Base-by-base conservation (phyloP, 2,113 vertebrate species). In the Poecile atricapillus region DNA sequence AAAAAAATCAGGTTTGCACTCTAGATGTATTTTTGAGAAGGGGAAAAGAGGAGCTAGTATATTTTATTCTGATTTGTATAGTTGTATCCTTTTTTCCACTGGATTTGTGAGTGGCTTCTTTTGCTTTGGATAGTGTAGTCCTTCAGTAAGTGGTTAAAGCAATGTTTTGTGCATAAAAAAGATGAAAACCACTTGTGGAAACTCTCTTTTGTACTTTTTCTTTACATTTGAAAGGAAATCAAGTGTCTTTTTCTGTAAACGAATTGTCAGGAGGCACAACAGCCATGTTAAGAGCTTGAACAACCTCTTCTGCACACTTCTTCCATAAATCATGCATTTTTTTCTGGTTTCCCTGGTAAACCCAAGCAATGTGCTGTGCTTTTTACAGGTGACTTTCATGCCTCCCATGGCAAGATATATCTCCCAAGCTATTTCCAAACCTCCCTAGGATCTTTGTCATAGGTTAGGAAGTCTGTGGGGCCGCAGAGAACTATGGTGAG, bases 11-110 rank as follows among this genome's bases (percentile, higher is more conserved):
- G 70, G 76, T 64, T 89, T 91, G 23, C 46, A 47, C 35, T 83
- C 20, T 28, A 76, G 24, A 56, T 27, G 20, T 83, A 52, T 83
- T 94, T 89, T 83, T 95, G 16, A 92, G 86, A 81, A 59, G 22
- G 27, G 22, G 2, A 62, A 74, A 56, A 56, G n/a, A 85, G 9
- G 43, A 82, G 9, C 15, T 15, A 62, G 68, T 62, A 62, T 85
- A 50, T 74, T 92, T 97, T 94, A 83, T 95, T 90, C 46, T 89
- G 69, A 70, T 68, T 91, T 94, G 47, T 90, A 50, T 90, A n/a
- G 18, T 63, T 93, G n/a, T 76, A 62, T 87, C 44, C 86, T 94
- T 96, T 83, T 92, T 89, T 96, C 82, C 80, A 68, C 81, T 90
- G 73, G 52, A 70, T 89, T 35, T 59, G 60, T 53, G 41, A 59